These are phyloP conservation scores for Drosophila rufa DNA, from an alignment of 1,140 invertebrate genomes.

Conservation along the genomic window DNA sequence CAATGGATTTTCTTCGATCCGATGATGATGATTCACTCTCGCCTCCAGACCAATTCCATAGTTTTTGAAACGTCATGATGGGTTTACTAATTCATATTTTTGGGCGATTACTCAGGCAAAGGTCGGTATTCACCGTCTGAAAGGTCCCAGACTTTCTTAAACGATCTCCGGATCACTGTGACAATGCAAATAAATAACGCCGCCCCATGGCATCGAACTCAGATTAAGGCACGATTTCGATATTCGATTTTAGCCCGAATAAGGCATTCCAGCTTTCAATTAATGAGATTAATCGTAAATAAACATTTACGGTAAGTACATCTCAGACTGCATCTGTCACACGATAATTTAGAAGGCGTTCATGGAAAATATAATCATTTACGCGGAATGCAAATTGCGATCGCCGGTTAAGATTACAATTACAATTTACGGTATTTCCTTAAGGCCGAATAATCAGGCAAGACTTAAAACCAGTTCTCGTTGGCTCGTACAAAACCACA, in stretches of 20 bases:
- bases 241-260: constrained; percentile 16
- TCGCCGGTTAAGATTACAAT: constrained; percentile 21
- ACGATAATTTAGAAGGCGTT: constrained; percentile 16
- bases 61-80: constrained; percentile 36
- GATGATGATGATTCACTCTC: constrained; percentile 25
- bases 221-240: constrained; percentile 7
- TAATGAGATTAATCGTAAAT: constrained; percentile 53
- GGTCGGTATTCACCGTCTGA: background rate
- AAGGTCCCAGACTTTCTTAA: constrained; percentile 34
- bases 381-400: constrained; percentile 26
- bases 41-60: constrained; percentile 7
- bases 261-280: constrained; percentile 48
- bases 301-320: constrained; percentile 42
- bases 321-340: constrained; percentile 24
- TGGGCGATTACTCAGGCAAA: constrained; percentile 28
- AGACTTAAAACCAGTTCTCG: constrained; percentile 30
- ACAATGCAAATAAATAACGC: constrained; percentile 32
- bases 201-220: constrained; percentile 34
- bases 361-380: constrained; percentile 31
- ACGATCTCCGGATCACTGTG: constrained; percentile 25
- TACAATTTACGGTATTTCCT: constrained; percentile 43
- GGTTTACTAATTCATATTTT: constrained; percentile 33
- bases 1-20: constrained; percentile 22
- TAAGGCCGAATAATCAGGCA: constrained; percentile 18
- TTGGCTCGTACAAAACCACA: background rate